Percentiles rank a stretch among this genome's conserved stretches.
Conservation (phyloP, 1,140 invertebrate species). For the Sweltsa coloradensis region DNA sequence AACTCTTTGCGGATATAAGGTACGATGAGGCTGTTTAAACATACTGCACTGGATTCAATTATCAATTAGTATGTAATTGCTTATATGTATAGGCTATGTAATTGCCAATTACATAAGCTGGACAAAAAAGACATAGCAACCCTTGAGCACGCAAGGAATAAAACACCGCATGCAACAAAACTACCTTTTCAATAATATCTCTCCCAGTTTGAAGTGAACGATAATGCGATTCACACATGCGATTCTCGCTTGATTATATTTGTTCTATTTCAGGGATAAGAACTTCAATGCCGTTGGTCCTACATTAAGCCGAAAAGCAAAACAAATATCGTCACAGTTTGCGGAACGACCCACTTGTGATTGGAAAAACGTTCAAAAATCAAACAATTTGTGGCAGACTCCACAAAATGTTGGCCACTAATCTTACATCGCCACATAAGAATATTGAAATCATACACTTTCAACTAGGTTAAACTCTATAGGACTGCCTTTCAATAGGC, state of each 20-base stretch:
- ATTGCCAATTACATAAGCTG: background rate
- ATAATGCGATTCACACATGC: background rate
- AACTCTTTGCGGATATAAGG: conserved; percentile 73
- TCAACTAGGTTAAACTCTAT: too few relatives aligned
- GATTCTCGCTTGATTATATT: background rate
- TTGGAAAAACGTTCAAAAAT: conserved; percentile 84
- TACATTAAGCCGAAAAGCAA: conserved; percentile 76
- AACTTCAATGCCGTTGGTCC: conserved; percentile 87
- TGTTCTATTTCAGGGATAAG: conserved; percentile 54
- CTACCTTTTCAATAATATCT: background rate
- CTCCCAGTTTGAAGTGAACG: background rate
- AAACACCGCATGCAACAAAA: background rate
- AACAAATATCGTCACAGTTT: conserved; percentile 71
- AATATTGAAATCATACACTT: too few relatives aligned
- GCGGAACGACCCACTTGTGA: conserved; percentile 69
- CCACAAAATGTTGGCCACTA: conserved; percentile 77
- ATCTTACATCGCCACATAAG: too few relatives aligned
- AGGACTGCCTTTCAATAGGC: too few relatives aligned
- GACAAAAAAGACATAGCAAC: background rate
- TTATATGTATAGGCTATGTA: background rate
- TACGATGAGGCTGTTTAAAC: conserved; percentile 14
- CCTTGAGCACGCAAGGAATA: background rate
- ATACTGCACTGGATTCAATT: background rate
- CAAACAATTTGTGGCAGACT: conserved; percentile 86
- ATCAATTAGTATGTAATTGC: background rate